A percentile compares a stretch with the other conserved stretches of the same genome.
Conservation (phyloP, 2,797 vertebrate species). For the Chaenodraco wilsoni region DNA sequence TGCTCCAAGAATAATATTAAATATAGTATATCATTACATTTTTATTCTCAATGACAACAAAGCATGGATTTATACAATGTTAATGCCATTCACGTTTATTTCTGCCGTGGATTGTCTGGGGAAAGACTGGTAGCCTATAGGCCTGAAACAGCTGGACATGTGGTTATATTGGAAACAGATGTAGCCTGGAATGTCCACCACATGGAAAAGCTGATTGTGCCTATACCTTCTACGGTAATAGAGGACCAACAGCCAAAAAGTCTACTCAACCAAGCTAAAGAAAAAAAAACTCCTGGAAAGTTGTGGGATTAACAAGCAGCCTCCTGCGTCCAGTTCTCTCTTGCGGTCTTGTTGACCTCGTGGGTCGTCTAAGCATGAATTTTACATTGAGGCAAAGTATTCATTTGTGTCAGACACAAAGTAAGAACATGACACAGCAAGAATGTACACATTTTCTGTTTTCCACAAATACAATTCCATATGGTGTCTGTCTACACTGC, state of each 20-base stretch:
- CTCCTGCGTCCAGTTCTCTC: slow-evolving; percentile 37
- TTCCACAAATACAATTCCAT: slow-evolving; percentile 55
- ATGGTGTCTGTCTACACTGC: slow-evolving; percentile 60
- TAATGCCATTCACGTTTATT: slow-evolving; percentile 49
- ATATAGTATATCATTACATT: slow-evolving; percentile 11
- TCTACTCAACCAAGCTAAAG: slow-evolving; percentile 52
- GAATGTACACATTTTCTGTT: slow-evolving; percentile 43
- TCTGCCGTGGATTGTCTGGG: slow-evolving; percentile 41
- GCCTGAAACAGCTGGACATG: slow-evolving; percentile 76
- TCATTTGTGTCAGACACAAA: slow-evolving; percentile 21
- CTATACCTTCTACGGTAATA: slow-evolving; percentile 71
- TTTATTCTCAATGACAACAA: slow-evolving; percentile 15
- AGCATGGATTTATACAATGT: slow-evolving; percentile 30
- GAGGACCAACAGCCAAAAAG: slow-evolving; percentile 67
- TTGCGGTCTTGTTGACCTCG: slow-evolving; percentile 26
- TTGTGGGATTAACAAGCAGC: slow-evolving; percentile 59
- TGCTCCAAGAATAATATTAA: neutral
- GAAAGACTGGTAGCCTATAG: slow-evolving; percentile 66
- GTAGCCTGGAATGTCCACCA: slow-evolving; percentile 76
- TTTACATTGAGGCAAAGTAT: slow-evolving; percentile 16
- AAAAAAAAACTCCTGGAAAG: slow-evolving; percentile 61
- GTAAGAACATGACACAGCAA: slow-evolving; percentile 49
- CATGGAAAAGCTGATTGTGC: slow-evolving; percentile 81
- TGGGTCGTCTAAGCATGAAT: slow-evolving; percentile 19
- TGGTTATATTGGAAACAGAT: slow-evolving; percentile 79